These are phyloP conservation scores for Anoura caudifer DNA, from an alignment of 2,113 vertebrate species.

Conservation along the genomic window DNA sequence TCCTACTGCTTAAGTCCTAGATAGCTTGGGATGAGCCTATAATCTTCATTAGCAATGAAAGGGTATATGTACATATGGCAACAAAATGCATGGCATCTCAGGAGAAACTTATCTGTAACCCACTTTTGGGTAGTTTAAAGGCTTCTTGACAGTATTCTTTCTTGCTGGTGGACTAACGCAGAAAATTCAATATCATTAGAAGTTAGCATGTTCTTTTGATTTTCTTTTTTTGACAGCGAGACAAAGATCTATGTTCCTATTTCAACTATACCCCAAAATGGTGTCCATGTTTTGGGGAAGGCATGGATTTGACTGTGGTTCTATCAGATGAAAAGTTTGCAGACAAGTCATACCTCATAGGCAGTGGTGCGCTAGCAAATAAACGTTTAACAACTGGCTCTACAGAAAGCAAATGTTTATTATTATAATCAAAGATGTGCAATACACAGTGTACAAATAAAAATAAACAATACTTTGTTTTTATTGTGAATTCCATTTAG, in stretches of 20 bases:
- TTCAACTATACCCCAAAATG: neutral
- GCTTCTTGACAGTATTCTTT: neutral
- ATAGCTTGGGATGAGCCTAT: neutral
- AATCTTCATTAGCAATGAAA: neutral
- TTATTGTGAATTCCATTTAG: neutral
- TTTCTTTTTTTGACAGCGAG: neutral
- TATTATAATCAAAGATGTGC: neutral
- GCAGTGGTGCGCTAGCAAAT: neutral
- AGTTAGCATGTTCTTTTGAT: neutral
- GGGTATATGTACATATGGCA: neutral
- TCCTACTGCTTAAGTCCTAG: neutral
- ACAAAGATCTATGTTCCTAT: neutral
- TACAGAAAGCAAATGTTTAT: neutral
- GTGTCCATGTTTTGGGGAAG: neutral
- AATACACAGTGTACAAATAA: neutral
- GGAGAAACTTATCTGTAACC: neutral
- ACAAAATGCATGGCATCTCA: neutral
- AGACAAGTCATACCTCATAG: neutral
- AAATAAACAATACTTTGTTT: neutral
- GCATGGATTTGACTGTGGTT: neutral
- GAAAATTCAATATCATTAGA: neutral
- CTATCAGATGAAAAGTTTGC: neutral
- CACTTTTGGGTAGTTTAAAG: neutral
- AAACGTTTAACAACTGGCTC: neutral
- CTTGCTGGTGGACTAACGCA: neutral